These are phyloP conservation scores for Tympanoctomys barrerae DNA, from an alignment of 2,797 vertebrate genomes.

Conservation along the genomic window DNA sequence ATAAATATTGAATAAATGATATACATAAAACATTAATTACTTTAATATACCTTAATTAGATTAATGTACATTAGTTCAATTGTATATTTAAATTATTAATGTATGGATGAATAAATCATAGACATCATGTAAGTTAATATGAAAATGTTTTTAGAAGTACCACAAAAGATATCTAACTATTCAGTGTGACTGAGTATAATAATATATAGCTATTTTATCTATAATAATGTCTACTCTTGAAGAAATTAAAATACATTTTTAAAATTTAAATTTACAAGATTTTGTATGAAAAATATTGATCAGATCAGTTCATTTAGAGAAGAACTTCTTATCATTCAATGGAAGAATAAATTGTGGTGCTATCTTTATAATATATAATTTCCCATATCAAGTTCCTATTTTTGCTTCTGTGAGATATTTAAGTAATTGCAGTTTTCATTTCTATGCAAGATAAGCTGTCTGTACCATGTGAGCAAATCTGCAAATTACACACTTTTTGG, in stretches of 20 bases:
- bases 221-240: slow-evolving; percentile 8
- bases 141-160: background rate
- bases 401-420: slow-evolving; percentile 52
- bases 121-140: background rate
- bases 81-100: background rate
- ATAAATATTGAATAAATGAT: background rate
- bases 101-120: background rate
- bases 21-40: background rate
- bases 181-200: background rate
- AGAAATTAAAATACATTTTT: slow-evolving; percentile 4
- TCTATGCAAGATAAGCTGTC: slow-evolving; percentile 36
- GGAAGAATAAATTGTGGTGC: background rate
- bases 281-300: background rate
- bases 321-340: slow-evolving; percentile 8
- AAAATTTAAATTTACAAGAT: background rate
- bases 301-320: background rate
- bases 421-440: slow-evolving; percentile 57
- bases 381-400: slow-evolving; percentile 59
- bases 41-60: background rate
- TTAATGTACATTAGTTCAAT: background rate
- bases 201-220: slow-evolving; percentile 25
- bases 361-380: slow-evolving; percentile 55
- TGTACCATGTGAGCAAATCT: slow-evolving; percentile 65
- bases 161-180: background rate
- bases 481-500: slow-evolving; percentile 42